Base-by-base conservation (phyloP, 2,888 invertebrate species). In the Tortrix viridana region DNA sequence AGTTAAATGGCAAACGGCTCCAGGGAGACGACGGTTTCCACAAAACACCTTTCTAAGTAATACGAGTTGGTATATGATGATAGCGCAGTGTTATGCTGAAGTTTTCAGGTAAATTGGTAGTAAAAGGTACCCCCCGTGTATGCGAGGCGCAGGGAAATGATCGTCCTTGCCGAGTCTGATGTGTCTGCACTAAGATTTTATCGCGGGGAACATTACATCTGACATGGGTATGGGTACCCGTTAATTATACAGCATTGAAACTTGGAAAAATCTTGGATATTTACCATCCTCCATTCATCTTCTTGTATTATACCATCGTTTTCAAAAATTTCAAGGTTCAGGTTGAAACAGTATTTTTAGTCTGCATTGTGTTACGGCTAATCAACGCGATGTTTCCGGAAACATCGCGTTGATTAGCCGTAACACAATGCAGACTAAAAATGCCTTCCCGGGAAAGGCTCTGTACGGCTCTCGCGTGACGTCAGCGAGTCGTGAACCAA, bases 391-490 rank as follows among this genome's bases (percentile, higher is more conserved):
- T 81, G 80, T 81, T 85, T 80, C 80, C 80, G 67, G 71, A 76
- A n/a, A n/a, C n/a, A n/a, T n/a, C n/a, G n/a, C n/a, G n/a, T n/a
- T n/a, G n/a, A n/a, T n/a, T n/a, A n/a, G n/a, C n/a, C n/a, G n/a
- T n/a, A n/a, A n/a, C n/a, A n/a, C n/a, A n/a, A n/a, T n/a, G n/a
- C n/a, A n/a, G n/a, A n/a, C n/a, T n/a, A n/a, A n/a, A n/a, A n/a
- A n/a, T n/a, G n/a, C n/a, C n/a, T n/a, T n/a, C n/a, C n/a, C n/a
- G n/a, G n/a, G n/a, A n/a, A 83, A 83, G 75, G 75, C 74, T 74
- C 72, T 78, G 75, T 78, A 76, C 69, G 71, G 71, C 72, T 76
- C 76, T 84, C 76, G 81, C 80, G 84, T 84, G 84, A 77, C 76
- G 73, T 72, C 59, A 69, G 70, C 69, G 19, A 52, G 47, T 63